phyloP scores from a whole-genome alignment of 2,888 invertebrate species.

The Oegoconia quadripuncta region DNA sequence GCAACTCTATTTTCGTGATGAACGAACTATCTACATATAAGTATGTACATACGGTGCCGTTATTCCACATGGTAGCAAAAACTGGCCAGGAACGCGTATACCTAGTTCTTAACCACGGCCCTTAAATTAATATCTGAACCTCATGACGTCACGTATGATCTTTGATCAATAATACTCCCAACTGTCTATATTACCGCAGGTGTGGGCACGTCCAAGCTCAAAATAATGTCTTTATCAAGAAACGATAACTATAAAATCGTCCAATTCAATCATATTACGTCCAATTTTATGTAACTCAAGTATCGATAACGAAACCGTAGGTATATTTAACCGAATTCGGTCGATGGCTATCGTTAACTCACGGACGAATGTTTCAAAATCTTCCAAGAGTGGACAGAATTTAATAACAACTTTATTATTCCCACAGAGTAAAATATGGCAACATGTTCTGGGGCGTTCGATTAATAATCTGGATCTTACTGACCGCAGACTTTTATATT shows the following conservation, averaged over 20 bases:
- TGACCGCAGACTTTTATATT: conserved; percentile 26
- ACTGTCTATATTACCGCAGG: conserved; percentile 17
- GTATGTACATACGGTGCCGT: no score
- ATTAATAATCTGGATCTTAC: conserved; percentile 31
- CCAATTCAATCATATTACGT: conserved; percentile 37
- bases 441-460: conserved; percentile 28
- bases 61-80: no score
- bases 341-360: conserved; percentile 38
- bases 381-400: conserved; percentile 31
- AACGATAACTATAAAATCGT: conserved; percentile 46
- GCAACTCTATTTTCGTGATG: no score
- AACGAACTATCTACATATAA: no score
- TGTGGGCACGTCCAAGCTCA: conserved; percentile 28
- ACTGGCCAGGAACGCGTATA: no score
- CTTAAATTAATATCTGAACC: no score
- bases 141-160: no score
- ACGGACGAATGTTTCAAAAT: conserved; percentile 44
- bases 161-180: no score
- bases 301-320: conserved; percentile 43
- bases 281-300: conserved; percentile 46
- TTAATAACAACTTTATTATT: conserved; percentile 35
- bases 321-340: conserved; percentile 46
- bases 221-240: conserved; percentile 50
- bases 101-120: no score
- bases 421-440: conserved; percentile 20